Percentiles rank a stretch among this genome's conserved stretches.
Evolutionary conservation across 2,113 vertebrate genomes (phyloP).

Genomic region (Haemorhous mexicanus): DNA sequence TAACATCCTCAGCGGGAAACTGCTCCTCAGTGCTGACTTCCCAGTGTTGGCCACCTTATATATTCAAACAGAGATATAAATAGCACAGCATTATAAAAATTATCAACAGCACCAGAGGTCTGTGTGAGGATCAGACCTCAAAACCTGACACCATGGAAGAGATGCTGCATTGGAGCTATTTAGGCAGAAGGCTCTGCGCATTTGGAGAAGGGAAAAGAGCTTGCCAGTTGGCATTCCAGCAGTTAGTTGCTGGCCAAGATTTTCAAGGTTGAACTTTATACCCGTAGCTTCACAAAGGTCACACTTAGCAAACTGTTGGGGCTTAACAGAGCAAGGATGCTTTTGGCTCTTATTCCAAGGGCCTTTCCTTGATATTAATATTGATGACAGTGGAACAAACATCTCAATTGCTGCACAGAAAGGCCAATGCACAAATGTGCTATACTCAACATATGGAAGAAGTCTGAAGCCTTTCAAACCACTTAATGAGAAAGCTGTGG

Average conservation of each 20-base stretch:
- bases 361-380: neutral
- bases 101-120: neutral
- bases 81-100: neutral
- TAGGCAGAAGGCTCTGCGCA: rapidly evolving
- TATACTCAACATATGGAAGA: neutral
- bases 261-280: constrained; percentile 1
- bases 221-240: neutral
- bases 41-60: neutral
- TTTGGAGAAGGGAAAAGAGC: neutral
- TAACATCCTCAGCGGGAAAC: neutral
- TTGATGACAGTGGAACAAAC: neutral
- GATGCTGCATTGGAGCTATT: neutral
- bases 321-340: neutral
- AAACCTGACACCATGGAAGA: neutral
- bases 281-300: neutral
- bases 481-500: neutral
- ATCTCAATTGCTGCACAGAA: neutral
- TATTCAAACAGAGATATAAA: neutral
- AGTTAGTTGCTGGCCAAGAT: neutral
- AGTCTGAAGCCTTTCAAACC: neutral
- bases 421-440: neutral
- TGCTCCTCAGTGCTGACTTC: neutral
- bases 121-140: neutral
- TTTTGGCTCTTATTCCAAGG: neutral
- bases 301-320: neutral